Base-by-base conservation (phyloP, 2,888 invertebrate genomes). In the Aproaerema taeniolella region DNA sequence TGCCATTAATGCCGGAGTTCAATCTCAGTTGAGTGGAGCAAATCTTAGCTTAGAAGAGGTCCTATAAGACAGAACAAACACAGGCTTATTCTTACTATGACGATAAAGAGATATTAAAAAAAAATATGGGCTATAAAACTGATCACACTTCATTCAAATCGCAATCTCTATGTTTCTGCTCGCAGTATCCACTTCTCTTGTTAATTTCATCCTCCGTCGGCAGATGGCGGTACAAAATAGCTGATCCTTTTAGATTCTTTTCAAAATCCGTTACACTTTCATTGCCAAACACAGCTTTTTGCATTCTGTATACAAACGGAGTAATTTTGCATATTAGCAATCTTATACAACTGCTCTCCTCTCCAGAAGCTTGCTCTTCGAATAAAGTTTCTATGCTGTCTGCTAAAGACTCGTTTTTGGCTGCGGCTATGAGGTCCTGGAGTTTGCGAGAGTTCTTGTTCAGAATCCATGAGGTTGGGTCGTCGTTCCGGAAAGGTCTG, bases 281-380 rank as follows among this genome's bases (percentile, higher is more conserved):
- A 24, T 68, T 60, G 8, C 75, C 86, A 41, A 94, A 77, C 0
- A 86, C 85, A n/a, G 92, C 89, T 41, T 88, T 87, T 61, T 95
- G 95, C 90, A 94, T 94, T 50, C 91, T 91, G 78, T 88, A 88
- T 44, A 95, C 90, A 44, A 94, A 90, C 0, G 95, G 95, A 0
- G 92, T 89, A 46, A 89, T 89, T 78, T 95, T 95, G 65, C 95
- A 95, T 45, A 95, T 77, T 20, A 95, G 71, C 17, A 93, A 76
- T 56, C 91, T 89, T 2, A 94, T 82, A 53, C 94, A 95, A 36
- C 90, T 90, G 0, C 89, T 91, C 51, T 93, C 91, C 43, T 89
- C 83, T 6, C 88, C 73, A 0, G 82, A 67, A 13, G 87, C 87
- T 54, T 88, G 68, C 50, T 88, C 77, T 57, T 86, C 78, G 34